Conservation (phyloP, 1,140 invertebrate species). For the Kradibia gibbosae region DNA sequence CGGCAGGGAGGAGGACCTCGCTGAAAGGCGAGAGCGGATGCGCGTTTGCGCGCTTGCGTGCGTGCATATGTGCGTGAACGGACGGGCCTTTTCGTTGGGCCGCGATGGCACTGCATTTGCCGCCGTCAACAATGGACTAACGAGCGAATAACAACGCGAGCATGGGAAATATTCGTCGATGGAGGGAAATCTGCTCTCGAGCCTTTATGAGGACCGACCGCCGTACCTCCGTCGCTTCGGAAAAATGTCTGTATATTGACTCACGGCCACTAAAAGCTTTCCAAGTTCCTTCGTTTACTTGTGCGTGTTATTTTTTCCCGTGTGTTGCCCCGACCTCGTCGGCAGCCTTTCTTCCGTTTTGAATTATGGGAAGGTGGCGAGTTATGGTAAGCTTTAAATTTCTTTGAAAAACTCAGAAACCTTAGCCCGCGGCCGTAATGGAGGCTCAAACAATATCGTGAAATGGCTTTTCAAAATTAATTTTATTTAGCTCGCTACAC, state of each 20-base stretch:
- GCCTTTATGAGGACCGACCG: background rate
- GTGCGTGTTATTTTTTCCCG: background rate
- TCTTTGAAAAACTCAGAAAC: slow-evolving; percentile 21
- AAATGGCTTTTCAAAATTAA: slow-evolving; percentile 7
- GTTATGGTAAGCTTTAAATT: background rate
- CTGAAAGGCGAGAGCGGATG: background rate
- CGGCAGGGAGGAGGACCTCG: background rate
- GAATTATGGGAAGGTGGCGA: background rate
- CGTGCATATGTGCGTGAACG: background rate
- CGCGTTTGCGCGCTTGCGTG: background rate
- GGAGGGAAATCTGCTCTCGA: slow-evolving; percentile 8
- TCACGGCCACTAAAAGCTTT: slow-evolving; percentile 9
- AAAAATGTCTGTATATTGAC: slow-evolving; percentile 10
- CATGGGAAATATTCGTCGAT: slow-evolving; percentile 4
- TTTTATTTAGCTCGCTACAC: background rate
- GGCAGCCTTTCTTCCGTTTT: slow-evolving; percentile 17
- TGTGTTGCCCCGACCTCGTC: background rate
- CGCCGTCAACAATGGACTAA: background rate
- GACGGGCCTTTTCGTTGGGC: background rate
- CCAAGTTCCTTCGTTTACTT: background rate
- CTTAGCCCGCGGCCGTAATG: background rate
- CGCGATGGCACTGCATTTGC: background rate
- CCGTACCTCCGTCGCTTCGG: background rate
- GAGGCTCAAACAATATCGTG: background rate
- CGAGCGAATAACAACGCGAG: background rate